A percentile compares a stretch with the other conserved stretches of the same genome.
These are phyloP conservation scores for Megalonaias nervosa DNA, from an alignment of 1,140 invertebrate genomes.

Conservation along the genomic window DNA sequence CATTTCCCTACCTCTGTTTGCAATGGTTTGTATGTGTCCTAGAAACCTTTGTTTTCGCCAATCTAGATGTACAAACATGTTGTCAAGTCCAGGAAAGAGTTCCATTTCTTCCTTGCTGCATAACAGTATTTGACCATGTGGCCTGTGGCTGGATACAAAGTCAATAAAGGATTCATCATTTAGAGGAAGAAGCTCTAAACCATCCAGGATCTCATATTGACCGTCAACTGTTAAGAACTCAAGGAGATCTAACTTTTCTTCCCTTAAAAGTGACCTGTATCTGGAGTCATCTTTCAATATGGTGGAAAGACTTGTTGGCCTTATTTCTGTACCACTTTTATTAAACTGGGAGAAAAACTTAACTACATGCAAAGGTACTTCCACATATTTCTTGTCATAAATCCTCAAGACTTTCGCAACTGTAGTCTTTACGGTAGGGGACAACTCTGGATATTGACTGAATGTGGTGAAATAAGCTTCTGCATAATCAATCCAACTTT, in stretches of 20 bases:
- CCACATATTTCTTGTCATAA: too few relatives aligned
- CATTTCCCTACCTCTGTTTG: neutral
- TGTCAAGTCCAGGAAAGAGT: neutral
- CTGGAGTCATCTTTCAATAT: too few relatives aligned
- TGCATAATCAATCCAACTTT: conserved; percentile 3
- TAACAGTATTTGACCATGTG: neutral
- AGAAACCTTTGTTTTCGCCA: neutral
- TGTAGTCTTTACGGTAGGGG: too few relatives aligned
- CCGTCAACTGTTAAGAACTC: neutral
- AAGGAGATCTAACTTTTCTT: neutral
- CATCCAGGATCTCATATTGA: neutral
- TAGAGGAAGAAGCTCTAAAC: neutral
- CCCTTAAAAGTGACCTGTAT: too few relatives aligned
- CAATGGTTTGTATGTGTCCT: neutral
- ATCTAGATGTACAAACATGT: conserved; percentile 2
- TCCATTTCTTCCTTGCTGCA: neutral
- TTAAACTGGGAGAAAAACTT: too few relatives aligned
- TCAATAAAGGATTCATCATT: neutral
- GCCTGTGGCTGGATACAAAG: neutral
- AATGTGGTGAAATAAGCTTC: conserved; percentile 25
- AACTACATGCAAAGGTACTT: too few relatives aligned
- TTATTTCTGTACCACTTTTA: too few relatives aligned
- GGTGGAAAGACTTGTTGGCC: too few relatives aligned
- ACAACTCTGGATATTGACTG: neutral
- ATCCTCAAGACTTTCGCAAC: too few relatives aligned